Base-by-base conservation (phyloP, 2,113 vertebrate genomes). In the Carlito syrichta region DNA sequence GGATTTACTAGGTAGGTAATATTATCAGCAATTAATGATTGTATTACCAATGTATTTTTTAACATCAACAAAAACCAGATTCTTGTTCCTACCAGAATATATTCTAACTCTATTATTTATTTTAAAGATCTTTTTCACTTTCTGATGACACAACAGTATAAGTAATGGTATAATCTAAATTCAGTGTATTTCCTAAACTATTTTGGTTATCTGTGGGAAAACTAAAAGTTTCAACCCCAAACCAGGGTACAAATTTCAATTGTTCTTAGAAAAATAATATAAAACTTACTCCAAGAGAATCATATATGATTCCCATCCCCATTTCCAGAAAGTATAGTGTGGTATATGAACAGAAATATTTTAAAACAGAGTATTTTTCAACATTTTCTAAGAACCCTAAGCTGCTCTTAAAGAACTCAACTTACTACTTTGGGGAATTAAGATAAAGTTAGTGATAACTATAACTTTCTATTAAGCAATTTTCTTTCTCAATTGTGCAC, bases 401-500 rank as follows among this genome's bases (percentile, higher is more conserved):
- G 45, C 76, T 97, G 54, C 17, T 98, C 78, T 96, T 93, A 82
- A 81, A 96, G 84, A 77, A 81, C 52, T 96, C 76, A 97, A 90
- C 91, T 91, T 87, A 92, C 4, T 92, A 50, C 97, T 98, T 98
- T 97, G 76, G 91, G 91, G 95, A 98, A 98, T 98, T 98, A 98
- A 96, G 96, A 97, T 38, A 94, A 98, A 98, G 89, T 96, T 97
- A 96, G 97, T 95, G 92, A 98, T 95, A 97, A 98, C 94, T 96
- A 54, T 96, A 98, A 97, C 95, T 98, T 98, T 98, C 97, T 98
- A 94, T 97, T 97, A 98, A 96, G 92, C 69, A 96, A 96, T 98
- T 98, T 98, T 95, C 95, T 94, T 96, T 98, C 93, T 97, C 92
- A 97, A 0, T 73, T 96, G 94, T 94, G 69, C 97, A 96, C 95